Percentiles rank a stretch among this genome's conserved stretches.
These are phyloP conservation scores for Oostethus manadensis DNA, from an alignment of 2,113 vertebrate species.

Conservation along the genomic window DNA sequence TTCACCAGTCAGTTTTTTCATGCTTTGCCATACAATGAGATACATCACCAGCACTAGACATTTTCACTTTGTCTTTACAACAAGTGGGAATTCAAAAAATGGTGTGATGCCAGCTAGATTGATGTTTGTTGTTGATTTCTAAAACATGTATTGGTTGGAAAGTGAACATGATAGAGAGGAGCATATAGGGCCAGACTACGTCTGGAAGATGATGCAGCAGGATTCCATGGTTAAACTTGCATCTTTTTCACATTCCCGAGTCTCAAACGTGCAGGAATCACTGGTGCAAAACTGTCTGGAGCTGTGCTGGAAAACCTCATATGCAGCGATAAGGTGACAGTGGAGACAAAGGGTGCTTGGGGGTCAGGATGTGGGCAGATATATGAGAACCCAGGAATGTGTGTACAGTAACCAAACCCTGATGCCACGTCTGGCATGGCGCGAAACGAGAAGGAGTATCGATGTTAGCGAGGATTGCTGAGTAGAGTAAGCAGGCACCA, in stretches of 20 bases:
- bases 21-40: too few relatives aligned
- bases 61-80: too few relatives aligned
- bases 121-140: conserved; percentile 4
- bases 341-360: conserved; percentile 12
- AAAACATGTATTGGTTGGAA: conserved; percentile 39
- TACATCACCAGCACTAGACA: too few relatives aligned
- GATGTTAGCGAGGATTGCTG: conserved; percentile 14
- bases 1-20: too few relatives aligned
- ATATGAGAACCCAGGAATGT: conserved; percentile 40
- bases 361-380: conserved; percentile 29
- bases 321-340: conserved; percentile 20
- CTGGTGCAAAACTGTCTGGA: conserved; percentile 2
- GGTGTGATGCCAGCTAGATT: too few relatives aligned
- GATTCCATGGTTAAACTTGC: conserved; percentile 9
- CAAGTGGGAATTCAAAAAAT: too few relatives aligned
- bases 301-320: conserved; percentile 16
- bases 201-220: conserved; percentile 15
- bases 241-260: conserved; percentile 3
- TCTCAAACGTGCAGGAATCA: conserved; percentile 23
- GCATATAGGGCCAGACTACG: conserved; percentile 5
- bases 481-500: conserved; percentile 24
- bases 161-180: conserved; percentile 33
- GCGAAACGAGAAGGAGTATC: conserved; percentile 14
- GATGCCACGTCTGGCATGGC: conserved; percentile 29
- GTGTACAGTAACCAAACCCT: conserved; percentile 38